Evolutionary conservation across 2,888 invertebrate species (phyloP).

Genomic region (Leptopilina syphax): DNA sequence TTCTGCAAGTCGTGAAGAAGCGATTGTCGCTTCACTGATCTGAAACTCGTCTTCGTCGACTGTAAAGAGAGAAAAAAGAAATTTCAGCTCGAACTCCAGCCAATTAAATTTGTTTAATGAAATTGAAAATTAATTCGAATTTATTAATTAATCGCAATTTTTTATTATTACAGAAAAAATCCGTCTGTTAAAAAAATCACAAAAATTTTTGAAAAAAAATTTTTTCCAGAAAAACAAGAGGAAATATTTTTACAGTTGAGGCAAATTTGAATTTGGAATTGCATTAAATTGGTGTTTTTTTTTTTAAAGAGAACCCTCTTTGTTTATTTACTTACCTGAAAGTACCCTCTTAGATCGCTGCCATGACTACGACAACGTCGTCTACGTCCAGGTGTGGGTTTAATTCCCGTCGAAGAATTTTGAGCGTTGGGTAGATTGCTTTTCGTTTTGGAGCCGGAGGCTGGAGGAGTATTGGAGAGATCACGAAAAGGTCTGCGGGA

Average conservation of each 20-base stretch:
- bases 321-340: constrained; percentile 65
- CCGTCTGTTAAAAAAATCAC: too few species aligned
- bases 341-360: constrained; percentile 72
- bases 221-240: too few species aligned
- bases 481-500: constrained; percentile 73
- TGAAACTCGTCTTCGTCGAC: constrained; percentile 71
- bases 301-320: background rate
- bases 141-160: too few species aligned
- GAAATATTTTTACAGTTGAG: too few species aligned
- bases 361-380: constrained; percentile 73
- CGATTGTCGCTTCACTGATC: constrained; percentile 71
- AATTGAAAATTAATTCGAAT: too few species aligned
- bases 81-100: too few species aligned
- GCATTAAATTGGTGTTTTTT: background rate
- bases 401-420: constrained; percentile 50
- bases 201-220: too few species aligned
- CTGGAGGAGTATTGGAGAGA: constrained; percentile 74
- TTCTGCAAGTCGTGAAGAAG: constrained; percentile 61
- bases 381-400: constrained; percentile 64
- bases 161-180: too few species aligned
- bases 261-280: too few species aligned
- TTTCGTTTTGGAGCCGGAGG: constrained; percentile 59
- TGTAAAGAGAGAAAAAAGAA: constrained; percentile 49
- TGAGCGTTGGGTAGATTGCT: constrained; percentile 51
- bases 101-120: too few species aligned